Evolutionary conservation across 1,140 invertebrate genomes (phyloP).

Genomic region (Paraescarpia echinospica): DNA sequence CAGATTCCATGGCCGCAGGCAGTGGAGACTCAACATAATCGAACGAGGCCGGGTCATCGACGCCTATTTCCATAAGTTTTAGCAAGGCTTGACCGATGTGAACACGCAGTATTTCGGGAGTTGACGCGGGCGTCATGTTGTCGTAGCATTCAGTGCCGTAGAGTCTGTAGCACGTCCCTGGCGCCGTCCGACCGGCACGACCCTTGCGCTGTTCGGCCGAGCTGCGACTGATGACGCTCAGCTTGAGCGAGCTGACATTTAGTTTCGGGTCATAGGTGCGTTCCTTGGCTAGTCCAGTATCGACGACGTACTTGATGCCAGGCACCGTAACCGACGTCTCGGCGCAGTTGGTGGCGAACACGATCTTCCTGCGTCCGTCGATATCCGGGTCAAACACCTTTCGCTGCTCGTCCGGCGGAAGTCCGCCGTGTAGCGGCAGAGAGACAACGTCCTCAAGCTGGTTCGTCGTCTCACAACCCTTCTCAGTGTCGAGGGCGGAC

Average conservation of each 20-base stretch:
- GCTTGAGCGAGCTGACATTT: conserved; percentile 85
- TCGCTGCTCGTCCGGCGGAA: conserved; percentile 94
- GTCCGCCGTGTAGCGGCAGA: conserved; percentile 75
- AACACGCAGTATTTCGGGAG: conserved; percentile 25
- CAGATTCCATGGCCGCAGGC: background rate
- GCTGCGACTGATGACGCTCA: conserved; percentile 90
- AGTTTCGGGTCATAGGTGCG: conserved; percentile 65
- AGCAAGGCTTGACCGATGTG: conserved; percentile 17
- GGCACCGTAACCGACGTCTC: conserved; percentile 57
- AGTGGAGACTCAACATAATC: background rate
- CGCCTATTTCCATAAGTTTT: background rate
- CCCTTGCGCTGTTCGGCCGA: conserved; percentile 65
- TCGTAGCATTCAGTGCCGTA: conserved; percentile 36
- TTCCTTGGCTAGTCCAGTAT: conserved; percentile 52
- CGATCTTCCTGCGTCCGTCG: conserved; percentile 45
- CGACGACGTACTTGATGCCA: conserved; percentile 52
- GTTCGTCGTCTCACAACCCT: conserved; percentile 37
- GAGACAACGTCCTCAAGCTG: conserved; percentile 17
- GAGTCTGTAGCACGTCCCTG: conserved; percentile 65
- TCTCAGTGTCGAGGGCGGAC: conserved; percentile 49
- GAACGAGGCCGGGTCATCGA: background rate
- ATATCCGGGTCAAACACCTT: conserved; percentile 40
- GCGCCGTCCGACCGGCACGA: conserved; percentile 81
- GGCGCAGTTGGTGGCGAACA: conserved; percentile 55
- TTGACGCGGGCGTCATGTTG: conserved; percentile 18